Conservation (phyloP, 1,140 invertebrate species). For the Trichoplusia ni region DNA sequence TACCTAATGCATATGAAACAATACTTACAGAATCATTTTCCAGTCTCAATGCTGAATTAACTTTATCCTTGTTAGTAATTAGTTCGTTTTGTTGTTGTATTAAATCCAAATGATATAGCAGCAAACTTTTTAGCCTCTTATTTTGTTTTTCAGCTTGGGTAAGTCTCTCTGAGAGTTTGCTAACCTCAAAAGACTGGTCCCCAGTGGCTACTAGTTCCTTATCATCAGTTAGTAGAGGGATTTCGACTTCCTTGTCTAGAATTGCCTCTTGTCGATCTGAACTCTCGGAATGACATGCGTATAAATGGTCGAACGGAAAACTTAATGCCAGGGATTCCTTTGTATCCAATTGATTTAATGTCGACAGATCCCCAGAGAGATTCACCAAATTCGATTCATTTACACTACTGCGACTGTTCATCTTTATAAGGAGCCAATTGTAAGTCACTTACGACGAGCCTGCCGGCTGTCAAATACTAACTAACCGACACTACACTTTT, state of each 20-base stretch:
- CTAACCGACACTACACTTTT: conserved; percentile 58
- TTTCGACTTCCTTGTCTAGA: conserved; percentile 61
- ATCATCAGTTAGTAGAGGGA: conserved; percentile 51
- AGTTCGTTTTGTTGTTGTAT: conserved; percentile 73
- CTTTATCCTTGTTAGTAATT: conserved; percentile 64
- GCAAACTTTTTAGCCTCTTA: conserved; percentile 61
- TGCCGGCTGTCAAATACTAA: conserved; percentile 73
- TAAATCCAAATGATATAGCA: conserved; percentile 67
- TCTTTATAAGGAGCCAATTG: conserved; percentile 66
- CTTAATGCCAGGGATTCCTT: conserved; percentile 65
- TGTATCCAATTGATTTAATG: conserved; percentile 64
- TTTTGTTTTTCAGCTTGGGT: conserved; percentile 58
- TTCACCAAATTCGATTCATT: conserved; percentile 77
- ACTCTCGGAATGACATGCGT: conserved; percentile 68
- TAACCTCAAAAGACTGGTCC: conserved; percentile 40
- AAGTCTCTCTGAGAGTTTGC: conserved; percentile 47
- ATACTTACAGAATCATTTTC: conserved; percentile 74
- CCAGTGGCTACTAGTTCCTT: conserved; percentile 36
- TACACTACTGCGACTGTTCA: conserved; percentile 76
- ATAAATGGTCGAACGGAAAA: conserved; percentile 75
- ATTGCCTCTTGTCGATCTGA: conserved; percentile 52
- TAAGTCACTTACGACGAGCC: conserved; percentile 65
- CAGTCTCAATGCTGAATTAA: conserved; percentile 60
- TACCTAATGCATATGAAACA: not conserved
- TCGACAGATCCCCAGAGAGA: conserved; percentile 64